These are phyloP conservation scores for Drosophila borborema DNA, from an alignment of 2,888 invertebrate species.

Conservation along the genomic window DNA sequence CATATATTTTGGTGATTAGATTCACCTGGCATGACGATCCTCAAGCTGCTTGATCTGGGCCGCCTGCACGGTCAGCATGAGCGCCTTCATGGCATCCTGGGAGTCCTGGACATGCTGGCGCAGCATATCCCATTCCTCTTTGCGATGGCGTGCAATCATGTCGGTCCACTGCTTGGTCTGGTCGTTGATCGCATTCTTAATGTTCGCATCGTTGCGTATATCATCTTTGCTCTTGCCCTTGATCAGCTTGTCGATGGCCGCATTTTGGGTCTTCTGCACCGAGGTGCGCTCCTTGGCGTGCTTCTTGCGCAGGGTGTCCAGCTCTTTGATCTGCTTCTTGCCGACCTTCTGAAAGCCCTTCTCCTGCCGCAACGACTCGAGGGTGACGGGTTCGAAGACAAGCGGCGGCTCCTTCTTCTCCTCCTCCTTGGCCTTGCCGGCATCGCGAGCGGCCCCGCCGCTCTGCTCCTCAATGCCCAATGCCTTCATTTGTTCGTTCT, in stretches of 20 bases:
- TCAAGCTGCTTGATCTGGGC: slow-evolving; percentile 95
- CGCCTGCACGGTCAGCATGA: slow-evolving; percentile 93
- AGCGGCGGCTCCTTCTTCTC: slow-evolving; percentile 90
- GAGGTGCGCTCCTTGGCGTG: slow-evolving; percentile 96
- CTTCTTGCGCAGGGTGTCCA: slow-evolving; percentile 95
- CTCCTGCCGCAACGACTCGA: slow-evolving; percentile 94
- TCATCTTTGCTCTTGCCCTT: slow-evolving; percentile 96
- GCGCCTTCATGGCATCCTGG: slow-evolving; percentile 89
- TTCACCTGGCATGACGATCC: slow-evolving; percentile 90
- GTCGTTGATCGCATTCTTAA: slow-evolving; percentile 94
- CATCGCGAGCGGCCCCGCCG: slow-evolving; percentile 88
- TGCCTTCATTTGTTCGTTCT: slow-evolving; percentile 96
- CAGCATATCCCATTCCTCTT: slow-evolving; percentile 93
- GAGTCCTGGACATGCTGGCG: slow-evolving; percentile 94
- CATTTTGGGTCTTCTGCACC: slow-evolving; percentile 96
- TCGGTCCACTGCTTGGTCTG: slow-evolving; percentile 98
- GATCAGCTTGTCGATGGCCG: slow-evolving; percentile 95
- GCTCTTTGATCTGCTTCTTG: slow-evolving; percentile 98
- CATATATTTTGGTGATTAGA: not conserved
- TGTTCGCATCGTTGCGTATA: slow-evolving; percentile 90
- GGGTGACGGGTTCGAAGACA: slow-evolving; percentile 95
- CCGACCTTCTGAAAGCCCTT: slow-evolving; percentile 96
- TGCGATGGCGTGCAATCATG: slow-evolving; percentile 93
- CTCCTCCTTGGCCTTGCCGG: slow-evolving; percentile 90
- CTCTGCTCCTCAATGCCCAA: slow-evolving; percentile 95